Percentiles rank a stretch among this genome's conserved stretches.
These are phyloP conservation scores for Brenthis daphne DNA, from an alignment of 2,888 invertebrate genomes.

Conservation along the genomic window DNA sequence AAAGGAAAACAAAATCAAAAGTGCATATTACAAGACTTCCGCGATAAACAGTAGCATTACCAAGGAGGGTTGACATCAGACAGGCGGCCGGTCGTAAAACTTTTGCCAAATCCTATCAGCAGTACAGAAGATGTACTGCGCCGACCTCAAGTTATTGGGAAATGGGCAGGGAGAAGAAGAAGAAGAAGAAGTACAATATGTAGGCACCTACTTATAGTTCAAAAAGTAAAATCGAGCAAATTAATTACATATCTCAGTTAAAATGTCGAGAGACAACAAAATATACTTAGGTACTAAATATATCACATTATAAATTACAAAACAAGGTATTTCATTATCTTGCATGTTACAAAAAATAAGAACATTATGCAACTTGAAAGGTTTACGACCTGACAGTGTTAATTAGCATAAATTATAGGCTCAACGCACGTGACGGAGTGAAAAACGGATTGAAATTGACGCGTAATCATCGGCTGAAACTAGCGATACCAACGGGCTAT, in stretches of 20 bases:
- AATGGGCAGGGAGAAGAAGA: too few species aligned
- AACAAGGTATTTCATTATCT: not conserved
- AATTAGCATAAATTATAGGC: slow-evolving; percentile 22
- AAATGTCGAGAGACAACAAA: not conserved
- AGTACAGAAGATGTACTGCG: too few species aligned
- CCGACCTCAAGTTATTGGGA: too few species aligned
- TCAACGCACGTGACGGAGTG: slow-evolving; percentile 10
- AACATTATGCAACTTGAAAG: slow-evolving; percentile 20
- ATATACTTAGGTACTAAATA: not conserved
- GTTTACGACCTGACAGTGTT: slow-evolving; percentile 20
- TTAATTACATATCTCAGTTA: not conserved
- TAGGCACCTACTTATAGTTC: not conserved
- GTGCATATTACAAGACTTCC: too few species aligned
- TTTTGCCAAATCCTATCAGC: too few species aligned
- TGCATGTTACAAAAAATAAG: slow-evolving; percentile 5
- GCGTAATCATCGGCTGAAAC: slow-evolving; percentile 13
- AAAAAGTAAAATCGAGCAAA: not conserved
- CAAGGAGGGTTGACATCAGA: too few species aligned
- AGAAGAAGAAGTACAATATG: too few species aligned
- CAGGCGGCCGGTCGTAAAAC: too few species aligned
- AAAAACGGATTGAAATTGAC: slow-evolving; percentile 15
- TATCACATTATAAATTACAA: not conserved
- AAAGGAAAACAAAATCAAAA: too few species aligned
- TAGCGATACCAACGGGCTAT: slow-evolving; percentile 25
- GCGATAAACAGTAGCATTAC: too few species aligned